These are phyloP conservation scores for Myotis lucifugus DNA, from an alignment of 2,113 vertebrate species.

Conservation along the genomic window DNA sequence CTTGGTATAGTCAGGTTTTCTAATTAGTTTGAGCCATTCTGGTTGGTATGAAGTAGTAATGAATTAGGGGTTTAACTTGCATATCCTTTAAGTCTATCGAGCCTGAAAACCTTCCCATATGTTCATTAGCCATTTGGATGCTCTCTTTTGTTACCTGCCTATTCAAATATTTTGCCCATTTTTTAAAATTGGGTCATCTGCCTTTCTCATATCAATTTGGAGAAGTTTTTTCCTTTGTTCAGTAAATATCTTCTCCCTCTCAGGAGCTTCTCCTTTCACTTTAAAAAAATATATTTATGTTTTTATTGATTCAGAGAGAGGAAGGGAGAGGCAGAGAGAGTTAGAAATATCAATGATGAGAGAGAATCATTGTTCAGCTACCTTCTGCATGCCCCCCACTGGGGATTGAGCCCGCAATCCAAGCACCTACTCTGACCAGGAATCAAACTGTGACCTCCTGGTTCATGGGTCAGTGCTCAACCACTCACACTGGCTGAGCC, in stretches of 20 bases:
- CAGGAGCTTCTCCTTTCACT: neutral
- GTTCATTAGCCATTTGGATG: neutral
- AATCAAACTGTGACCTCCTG: neutral
- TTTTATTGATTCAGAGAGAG: neutral
- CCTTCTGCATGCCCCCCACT: neutral
- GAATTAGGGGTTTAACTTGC: neutral
- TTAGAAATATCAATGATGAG: neutral
- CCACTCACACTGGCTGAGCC: too few relatives aligned
- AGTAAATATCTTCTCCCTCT: neutral
- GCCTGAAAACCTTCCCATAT: neutral
- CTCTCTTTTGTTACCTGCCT: neutral
- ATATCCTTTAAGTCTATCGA: neutral
- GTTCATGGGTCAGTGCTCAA: neutral
- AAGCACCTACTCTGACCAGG: neutral
- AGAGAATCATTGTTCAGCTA: neutral
- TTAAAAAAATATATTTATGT: neutral
- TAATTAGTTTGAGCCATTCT: neutral
- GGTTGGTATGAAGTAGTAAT: neutral
- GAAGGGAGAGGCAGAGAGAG: neutral
- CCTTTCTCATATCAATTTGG: conserved; percentile 3
- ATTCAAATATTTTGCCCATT: conserved; percentile 17
- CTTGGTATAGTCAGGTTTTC: neutral
- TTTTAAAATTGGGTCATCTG: neutral
- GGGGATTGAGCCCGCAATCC: neutral
- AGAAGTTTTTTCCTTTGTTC: conserved; percentile 6